Conservation (phyloP, 1,140 invertebrate species). For the Drosophila willistoni region DNA sequence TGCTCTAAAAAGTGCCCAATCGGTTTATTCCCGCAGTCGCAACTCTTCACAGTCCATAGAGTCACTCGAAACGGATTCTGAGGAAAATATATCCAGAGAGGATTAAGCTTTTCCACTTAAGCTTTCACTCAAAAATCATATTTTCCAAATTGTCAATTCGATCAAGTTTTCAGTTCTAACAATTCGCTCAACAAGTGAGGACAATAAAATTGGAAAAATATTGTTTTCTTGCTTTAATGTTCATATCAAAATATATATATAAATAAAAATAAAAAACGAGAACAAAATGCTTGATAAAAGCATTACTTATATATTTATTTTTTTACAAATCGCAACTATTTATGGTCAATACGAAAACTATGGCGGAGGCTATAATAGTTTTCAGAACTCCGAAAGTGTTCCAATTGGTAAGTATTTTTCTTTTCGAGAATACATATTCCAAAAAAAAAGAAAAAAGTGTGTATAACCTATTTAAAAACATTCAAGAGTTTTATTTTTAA, state of each 20-base stretch:
- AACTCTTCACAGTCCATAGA: slow-evolving; percentile 78
- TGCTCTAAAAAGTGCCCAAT: slow-evolving; percentile 67
- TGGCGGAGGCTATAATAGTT: slow-evolving; percentile 39
- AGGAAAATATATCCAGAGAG: slow-evolving; percentile 45
- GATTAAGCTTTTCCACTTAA: slow-evolving; percentile 28
- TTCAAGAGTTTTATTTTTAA: slow-evolving; percentile 74
- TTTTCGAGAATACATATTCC: slow-evolving; percentile 31
- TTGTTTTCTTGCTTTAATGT: slow-evolving; percentile 17
- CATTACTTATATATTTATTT: slow-evolving; percentile 28
- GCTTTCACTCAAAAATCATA: slow-evolving; percentile 63
- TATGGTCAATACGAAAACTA: slow-evolving; percentile 46
- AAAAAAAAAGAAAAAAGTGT: slow-evolving; percentile 22
- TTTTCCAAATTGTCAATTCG: slow-evolving; percentile 54
- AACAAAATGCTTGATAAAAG: slow-evolving; percentile 40
- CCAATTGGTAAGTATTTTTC: slow-evolving; percentile 66
- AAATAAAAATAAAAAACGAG: slow-evolving; percentile 22
- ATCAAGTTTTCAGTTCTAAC: slow-evolving; percentile 45
- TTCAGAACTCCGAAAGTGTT: slow-evolving; percentile 51
- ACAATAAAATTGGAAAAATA: slow-evolving; percentile 7
- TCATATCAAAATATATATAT: slow-evolving; percentile 32
- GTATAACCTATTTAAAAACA: slow-evolving; percentile 40
- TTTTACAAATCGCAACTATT: background rate
- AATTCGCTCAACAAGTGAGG: slow-evolving; percentile 45
- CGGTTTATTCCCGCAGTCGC: slow-evolving; percentile 74
- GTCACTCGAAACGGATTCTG: slow-evolving; percentile 72